Evolutionary conservation across 35 echinoderm and acorn worm genomes (phyloP).

Genomic region (Holothuria glaberrima): DNA sequence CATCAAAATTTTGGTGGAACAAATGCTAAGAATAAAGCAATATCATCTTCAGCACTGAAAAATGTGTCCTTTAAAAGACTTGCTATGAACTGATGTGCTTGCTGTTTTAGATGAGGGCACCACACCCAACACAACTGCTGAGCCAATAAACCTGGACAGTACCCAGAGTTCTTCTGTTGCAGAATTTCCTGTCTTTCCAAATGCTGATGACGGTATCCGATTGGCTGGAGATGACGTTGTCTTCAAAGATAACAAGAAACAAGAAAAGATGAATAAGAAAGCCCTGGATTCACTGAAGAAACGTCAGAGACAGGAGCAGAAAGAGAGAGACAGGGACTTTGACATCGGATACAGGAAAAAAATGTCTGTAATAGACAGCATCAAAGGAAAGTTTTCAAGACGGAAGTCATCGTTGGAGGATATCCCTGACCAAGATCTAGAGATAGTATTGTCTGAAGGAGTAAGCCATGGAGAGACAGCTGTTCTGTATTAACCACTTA

Average conservation of each 20-base stretch:
- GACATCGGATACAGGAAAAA: constrained; percentile 32
- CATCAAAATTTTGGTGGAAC: too few species aligned
- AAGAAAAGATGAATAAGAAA: neutral
- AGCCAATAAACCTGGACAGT: neutral
- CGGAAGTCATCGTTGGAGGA: constrained; percentile 9
- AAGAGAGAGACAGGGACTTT: constrained; percentile 42
- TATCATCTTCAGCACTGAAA: too few species aligned
- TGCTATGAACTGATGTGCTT: neutral
- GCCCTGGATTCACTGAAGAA: neutral
- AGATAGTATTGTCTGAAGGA: neutral
- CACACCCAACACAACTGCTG: constrained; percentile 3
- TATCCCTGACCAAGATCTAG: neutral
- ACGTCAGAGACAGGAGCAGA: constrained; percentile 9
- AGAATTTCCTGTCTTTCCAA: neutral
- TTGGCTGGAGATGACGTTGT: neutral
- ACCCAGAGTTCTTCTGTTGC: neutral
- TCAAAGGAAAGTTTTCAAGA: neutral
- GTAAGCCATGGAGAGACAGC: neutral
- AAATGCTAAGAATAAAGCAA: too few species aligned
- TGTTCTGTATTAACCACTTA: neutral
- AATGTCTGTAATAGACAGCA: neutral
- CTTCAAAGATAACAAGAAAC: constrained; percentile 13
- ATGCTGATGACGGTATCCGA: neutral
- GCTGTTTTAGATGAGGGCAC: neutral
- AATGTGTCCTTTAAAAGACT: too few species aligned